Base-by-base conservation (phyloP, 2,113 vertebrate genomes). In the Pachycephala philippinensis region DNA sequence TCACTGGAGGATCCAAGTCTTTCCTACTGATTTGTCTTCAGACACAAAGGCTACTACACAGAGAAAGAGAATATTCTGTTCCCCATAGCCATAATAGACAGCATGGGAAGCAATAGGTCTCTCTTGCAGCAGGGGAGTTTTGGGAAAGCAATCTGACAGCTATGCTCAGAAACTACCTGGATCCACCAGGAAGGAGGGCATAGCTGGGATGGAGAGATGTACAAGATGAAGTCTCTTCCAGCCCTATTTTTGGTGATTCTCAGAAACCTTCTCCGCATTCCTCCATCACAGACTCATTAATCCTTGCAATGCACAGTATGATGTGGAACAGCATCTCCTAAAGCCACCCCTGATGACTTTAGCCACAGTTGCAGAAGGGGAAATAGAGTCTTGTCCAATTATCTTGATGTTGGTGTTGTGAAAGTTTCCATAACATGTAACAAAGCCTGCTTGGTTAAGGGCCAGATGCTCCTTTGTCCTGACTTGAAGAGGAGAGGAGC, bases 351-450 rank as follows among this genome's bases (percentile, higher is more conserved):
- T 75, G 47, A 40, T 64, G 69, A 86, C 84, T 92, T 90, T 82
- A 92, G 68, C 35, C 56, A 81, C 52, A 64, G 60, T 27, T 86
- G 69, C 65, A 95, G 80, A 87, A 89, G 2, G 53, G 52, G 60
- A 89, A 79, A 72, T 6, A 78, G 56, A 71, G 16, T 80, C 90
- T 69, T 93, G 71, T 66, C 75, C 63, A 84, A 64, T 70, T 89
- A 77, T 87, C 68, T 28, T 86, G 63, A 66, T 93, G 35, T 4
- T 77, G 59, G 42, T 83, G 31, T 84, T 88, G 79, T 93, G 82
- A 91, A 97, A 96, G 66, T 83, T 96, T 93, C 88, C 79, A 37
- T 65, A 78, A 88, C 33, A 27, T 63, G 66, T 47, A 87, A 76
- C 37, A 75, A 89, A 80, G 57, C 22, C 53, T 70, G 23, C 37